Conservation (phyloP, 2,797 vertebrate species). For the Amblyopsis hoosieri region DNA sequence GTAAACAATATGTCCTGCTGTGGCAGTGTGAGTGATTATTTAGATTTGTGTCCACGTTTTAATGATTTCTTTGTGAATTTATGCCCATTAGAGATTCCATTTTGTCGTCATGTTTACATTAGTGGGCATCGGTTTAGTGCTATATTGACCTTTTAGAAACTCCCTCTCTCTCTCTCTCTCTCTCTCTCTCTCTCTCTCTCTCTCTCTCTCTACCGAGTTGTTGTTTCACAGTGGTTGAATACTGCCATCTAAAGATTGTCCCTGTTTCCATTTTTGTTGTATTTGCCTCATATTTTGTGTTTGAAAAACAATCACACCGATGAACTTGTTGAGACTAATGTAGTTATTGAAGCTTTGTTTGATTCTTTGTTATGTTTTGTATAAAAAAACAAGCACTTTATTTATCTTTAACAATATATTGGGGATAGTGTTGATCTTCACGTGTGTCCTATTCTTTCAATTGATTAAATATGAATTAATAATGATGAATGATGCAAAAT, state of each 20-base stretch:
- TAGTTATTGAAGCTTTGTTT: too few species aligned
- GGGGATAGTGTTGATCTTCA: too few species aligned
- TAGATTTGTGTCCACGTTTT: constrained; percentile 11
- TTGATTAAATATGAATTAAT: constrained; percentile 8
- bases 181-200: constrained; percentile 18
- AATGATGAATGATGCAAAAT: too few species aligned
- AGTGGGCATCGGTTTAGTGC: constrained; percentile 12
- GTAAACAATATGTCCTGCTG: constrained; percentile 13
- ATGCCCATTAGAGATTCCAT: constrained; percentile 13
- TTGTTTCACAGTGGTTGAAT: constrained; percentile 63
- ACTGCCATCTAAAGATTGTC: constrained; percentile 72
- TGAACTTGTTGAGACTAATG: too few species aligned
- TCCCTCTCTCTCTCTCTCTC: constrained; percentile 14
- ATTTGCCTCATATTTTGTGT: background rate
- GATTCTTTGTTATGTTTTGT: too few species aligned
- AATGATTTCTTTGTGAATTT: constrained; percentile 38
- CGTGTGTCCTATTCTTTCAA: background rate
- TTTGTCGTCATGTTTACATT: constrained; percentile 22
- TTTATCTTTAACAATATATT: too few species aligned
- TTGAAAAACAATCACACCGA: constrained; percentile 11
- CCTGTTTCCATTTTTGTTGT: constrained; percentile 34
- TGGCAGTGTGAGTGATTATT: constrained; percentile 10
- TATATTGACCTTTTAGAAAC: constrained; percentile 33
- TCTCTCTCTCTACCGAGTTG: constrained; percentile 15
- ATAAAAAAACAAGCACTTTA: too few species aligned